Evolutionary conservation across 1,140 invertebrate genomes (phyloP).

Genomic region (Drosophila pseudoobscura): DNA sequence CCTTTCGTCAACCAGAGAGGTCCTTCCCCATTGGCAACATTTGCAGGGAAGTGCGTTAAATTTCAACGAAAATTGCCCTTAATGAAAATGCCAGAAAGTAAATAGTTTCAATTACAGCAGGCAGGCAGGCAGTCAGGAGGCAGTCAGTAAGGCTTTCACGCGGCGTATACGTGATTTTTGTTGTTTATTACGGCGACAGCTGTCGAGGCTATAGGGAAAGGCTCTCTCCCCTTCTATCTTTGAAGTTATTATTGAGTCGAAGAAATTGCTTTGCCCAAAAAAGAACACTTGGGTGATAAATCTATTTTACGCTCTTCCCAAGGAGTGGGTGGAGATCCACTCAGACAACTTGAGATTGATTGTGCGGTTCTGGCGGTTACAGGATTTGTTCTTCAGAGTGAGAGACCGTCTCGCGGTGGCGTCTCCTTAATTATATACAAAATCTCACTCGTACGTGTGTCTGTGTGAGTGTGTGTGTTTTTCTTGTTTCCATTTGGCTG

Average conservation of each 20-base stretch:
- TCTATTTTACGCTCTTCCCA: constrained; percentile 26
- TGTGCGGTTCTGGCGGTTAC: constrained; percentile 48
- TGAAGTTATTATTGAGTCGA: constrained; percentile 31
- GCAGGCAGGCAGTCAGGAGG: not conserved
- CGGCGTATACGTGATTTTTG: constrained; percentile 68
- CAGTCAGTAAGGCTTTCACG: constrained; percentile 16
- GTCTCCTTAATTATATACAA: constrained; percentile 52
- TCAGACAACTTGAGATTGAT: constrained; percentile 66
- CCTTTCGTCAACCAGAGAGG: constrained; percentile 10
- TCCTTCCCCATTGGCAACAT: constrained; percentile 58
- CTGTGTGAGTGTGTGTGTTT: not conserved
- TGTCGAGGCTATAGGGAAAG: constrained; percentile 15
- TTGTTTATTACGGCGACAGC: constrained; percentile 40
- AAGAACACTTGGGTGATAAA: constrained; percentile 46
- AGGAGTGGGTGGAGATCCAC: constrained; percentile 8
- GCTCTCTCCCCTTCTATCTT: constrained; percentile 14
- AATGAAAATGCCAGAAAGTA: constrained; percentile 74
- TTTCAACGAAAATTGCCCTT: constrained; percentile 71
- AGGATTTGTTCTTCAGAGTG: constrained; percentile 28
- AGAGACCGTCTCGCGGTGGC: constrained; percentile 7
- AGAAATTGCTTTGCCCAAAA: constrained; percentile 21
- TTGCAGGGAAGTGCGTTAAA: constrained; percentile 72
- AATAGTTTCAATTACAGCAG: constrained; percentile 78
- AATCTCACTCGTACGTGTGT: not conserved
- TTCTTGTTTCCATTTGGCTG: constrained; percentile 21